Base-by-base conservation (phyloP, 2,888 invertebrate genomes). In the Hydraecia micacea region DNA sequence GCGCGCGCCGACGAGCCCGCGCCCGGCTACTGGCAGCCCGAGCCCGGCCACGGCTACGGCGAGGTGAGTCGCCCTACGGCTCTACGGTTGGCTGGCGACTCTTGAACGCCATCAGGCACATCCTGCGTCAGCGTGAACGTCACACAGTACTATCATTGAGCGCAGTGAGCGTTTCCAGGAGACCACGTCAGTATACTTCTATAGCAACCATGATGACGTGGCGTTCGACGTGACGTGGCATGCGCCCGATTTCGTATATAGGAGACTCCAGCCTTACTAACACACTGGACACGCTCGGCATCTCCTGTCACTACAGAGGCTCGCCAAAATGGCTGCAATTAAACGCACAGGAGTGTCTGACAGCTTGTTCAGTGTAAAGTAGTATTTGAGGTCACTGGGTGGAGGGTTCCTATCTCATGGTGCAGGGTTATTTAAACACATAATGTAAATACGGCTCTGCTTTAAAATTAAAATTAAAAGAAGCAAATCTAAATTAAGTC, bases 31-130 rank as follows among this genome's bases (percentile, higher is more conserved):
- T 95, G 95, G 95, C 93, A 90, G 71, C 81, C 73, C 8, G 93
- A 93, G 74, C 75, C 32, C 77, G 0, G 86, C 58, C 94, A 95
- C 84, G 85, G 81, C 1, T 80, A 80, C 67, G 89, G 84, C 11
- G 94, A 95, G 93, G 95, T 96, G 77, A 87, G 93, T 86, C 15
- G 2, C 25, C 58, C 9, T 9, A 9, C 55, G 8, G 9, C 25
- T 1, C 49, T 49, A 21, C 18, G 49, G 7, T 18, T 7, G 18
- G 52, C 52, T 25, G 55, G 25, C 55, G 55, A 25, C 25, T 46
- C 28, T 77, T 18, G 6, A 9, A 66, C 28, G 58, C 15, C 42
- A 18, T 36, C 76, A 8, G 52, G 6, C 46, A 11, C 77, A 18
- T 11, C 15, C 28, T 13, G 46, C 32, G 32, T 18, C 65, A 58